Conservation (phyloP, 2,888 invertebrate genomes). For the Erannis defoliaria region DNA sequence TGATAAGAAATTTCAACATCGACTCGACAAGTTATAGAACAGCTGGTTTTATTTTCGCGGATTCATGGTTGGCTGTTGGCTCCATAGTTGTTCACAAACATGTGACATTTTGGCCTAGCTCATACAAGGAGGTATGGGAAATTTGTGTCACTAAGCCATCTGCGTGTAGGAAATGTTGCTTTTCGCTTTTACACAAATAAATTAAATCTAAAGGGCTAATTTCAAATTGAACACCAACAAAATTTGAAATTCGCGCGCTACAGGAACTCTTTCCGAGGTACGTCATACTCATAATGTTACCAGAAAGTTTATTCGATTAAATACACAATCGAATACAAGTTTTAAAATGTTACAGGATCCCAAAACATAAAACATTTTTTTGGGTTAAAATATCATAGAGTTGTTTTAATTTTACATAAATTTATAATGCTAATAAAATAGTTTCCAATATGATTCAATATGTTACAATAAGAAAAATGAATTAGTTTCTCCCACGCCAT, state of each 20-base stretch:
- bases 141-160: too few relatives aligned
- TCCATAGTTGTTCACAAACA: too few relatives aligned
- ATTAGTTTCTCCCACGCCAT: conserved; percentile 42
- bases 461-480: conserved; percentile 12
- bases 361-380: neutral
- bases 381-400: neutral
- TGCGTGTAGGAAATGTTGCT: too few relatives aligned
- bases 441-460: conserved; percentile 5
- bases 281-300: neutral
- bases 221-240: neutral
- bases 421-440: neutral
- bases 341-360: neutral
- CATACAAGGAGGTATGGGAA: too few relatives aligned
- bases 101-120: too few relatives aligned
- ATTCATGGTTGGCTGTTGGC: too few relatives aligned
- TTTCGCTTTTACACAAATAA: too few relatives aligned
- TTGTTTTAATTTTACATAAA: neutral
- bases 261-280: neutral
- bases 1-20: too few relatives aligned
- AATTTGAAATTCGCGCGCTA: conserved; percentile 5
- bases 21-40: too few relatives aligned
- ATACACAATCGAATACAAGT: neutral
- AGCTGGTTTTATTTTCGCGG: too few relatives aligned
- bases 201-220: too few relatives aligned
- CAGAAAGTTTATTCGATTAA: neutral